Evolutionary conservation across 2,888 invertebrate genomes (phyloP).

Genomic region (Sylvicola cinctus): DNA sequence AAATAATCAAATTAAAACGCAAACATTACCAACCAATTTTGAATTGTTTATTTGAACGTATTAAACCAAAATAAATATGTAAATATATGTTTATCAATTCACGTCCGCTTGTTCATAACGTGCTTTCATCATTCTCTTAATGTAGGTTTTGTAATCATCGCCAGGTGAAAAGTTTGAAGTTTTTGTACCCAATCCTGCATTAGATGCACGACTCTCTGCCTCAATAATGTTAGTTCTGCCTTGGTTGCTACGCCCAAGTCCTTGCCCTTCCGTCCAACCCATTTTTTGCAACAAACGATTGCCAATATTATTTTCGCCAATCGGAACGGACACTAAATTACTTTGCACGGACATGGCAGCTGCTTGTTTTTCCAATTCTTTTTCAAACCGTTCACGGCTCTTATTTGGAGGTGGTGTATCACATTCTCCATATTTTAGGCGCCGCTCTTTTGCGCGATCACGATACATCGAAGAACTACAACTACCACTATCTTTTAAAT

Average conservation of each 20-base stretch:
- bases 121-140: conserved; percentile 27
- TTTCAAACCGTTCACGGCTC: conserved; percentile 50
- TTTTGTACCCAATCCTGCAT: conserved; percentile 76
- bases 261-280: conserved; percentile 98
- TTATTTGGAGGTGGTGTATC: conserved; percentile 56
- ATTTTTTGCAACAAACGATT: conserved; percentile 91
- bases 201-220: conserved; percentile 37
- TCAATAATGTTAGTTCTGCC: conserved; percentile 85
- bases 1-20: too few species aligned
- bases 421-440: conserved; percentile 82
- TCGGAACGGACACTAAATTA: conserved; percentile 24
- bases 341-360: conserved; percentile 21
- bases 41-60: too few species aligned
- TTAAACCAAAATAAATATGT: too few species aligned
- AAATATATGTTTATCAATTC: too few species aligned
- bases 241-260: conserved; percentile 82
- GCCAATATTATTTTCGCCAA: conserved; percentile 81
- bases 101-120: conserved; percentile 24
- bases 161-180: conserved; percentile 16
- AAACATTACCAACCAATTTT: too few species aligned
- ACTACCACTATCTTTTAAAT: conserved; percentile 6
- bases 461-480: conserved; percentile 38
- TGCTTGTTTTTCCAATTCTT: conserved; percentile 27
- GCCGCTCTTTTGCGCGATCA: conserved; percentile 88
- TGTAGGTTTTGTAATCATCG: conserved; percentile 25